Evolutionary conservation across 2,888 invertebrate species (phyloP), one percentile per base, ranked within the genome.

Genomic region (Penaeus monodon): DNA sequence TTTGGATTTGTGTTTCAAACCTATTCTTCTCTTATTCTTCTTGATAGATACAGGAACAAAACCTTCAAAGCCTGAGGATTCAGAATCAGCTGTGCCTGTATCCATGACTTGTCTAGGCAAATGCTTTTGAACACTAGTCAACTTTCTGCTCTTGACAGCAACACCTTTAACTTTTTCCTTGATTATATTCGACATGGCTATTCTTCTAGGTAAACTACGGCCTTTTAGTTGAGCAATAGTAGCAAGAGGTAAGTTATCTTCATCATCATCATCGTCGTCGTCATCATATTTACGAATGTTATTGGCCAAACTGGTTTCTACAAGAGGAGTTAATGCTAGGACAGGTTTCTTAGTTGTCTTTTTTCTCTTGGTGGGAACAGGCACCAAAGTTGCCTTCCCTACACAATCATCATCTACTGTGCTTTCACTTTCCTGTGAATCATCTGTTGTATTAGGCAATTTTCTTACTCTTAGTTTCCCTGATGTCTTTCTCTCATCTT

Each of bases 31-130:
- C 44, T n/a, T n/a, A 49, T 24, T 27, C 27, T 64, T 74, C 74
- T 74, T 83, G 24, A 22, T 7, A 38, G 83, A 76, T n/a, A 33
- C 64, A 49, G 78, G n/a, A 33, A 24, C 29, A 57, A 78, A 84
- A 10, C 77, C 84, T 68, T 84, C 84, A 70, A 77, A 84, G 63
- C 84, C 79, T 68, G 78, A 68, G 20, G 84, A 84, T 68, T 78
- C 84, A 22, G 84, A 79, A 57, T 78, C 84, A 33, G 33, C 33
- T 74, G 22, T 74, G 38, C 27, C 29, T 24, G 33, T 74, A 74
- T 74, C 33, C 74, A 74, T 74, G 22, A 74, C 22, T 14, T 33
- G 22, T 33, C 57, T 57, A 57, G 57, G 57, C 57, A 57, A 57
- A 57, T 57, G 57, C 57, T 57, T 57, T 17, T 57, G 57, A 57